phyloP scores from a whole-genome alignment of 2,113 vertebrate species.

The Heterochromis multidens region DNA sequence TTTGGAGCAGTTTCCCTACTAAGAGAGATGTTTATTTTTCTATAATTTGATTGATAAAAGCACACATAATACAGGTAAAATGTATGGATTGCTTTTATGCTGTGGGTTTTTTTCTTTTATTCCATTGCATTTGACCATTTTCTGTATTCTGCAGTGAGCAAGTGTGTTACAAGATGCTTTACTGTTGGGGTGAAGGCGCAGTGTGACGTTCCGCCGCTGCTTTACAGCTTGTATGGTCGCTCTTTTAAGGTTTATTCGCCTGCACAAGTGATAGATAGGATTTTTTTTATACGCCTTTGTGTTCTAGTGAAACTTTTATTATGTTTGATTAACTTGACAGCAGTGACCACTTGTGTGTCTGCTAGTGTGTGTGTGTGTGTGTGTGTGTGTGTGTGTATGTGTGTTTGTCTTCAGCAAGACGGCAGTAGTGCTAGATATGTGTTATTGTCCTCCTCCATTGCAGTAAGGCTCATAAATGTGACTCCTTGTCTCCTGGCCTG shows the following conservation, averaged over 20 bases:
- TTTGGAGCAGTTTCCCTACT: neutral
- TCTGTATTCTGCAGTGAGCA: neutral
- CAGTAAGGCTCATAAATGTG: slow-evolving; percentile 63
- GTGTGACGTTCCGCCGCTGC: neutral
- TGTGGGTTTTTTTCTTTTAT: neutral
- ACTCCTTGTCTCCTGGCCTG: slow-evolving; percentile 40
- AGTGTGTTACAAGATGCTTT: neutral
- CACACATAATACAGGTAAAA: neutral
- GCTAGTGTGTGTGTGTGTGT: neutral
- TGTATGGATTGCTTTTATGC: neutral
- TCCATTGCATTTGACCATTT: neutral
- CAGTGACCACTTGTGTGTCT: slow-evolving; percentile 15
- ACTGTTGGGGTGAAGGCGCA: neutral
- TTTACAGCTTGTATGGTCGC: slow-evolving; percentile 32
- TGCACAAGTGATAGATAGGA: slow-evolving; percentile 34
- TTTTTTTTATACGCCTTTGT: slow-evolving; percentile 39
- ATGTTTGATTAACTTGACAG: slow-evolving; percentile 36
- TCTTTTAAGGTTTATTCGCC: slow-evolving; percentile 46
- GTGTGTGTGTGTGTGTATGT: too few relatives aligned
- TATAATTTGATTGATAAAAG: neutral
- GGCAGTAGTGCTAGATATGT: slow-evolving; percentile 18
- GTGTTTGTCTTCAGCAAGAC: neutral
- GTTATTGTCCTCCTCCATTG: slow-evolving; percentile 51
- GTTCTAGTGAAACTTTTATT: slow-evolving; percentile 20
- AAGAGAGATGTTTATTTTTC: neutral